Base-by-base conservation (phyloP, 2,888 invertebrate genomes). In the Germaria angustata region DNA sequence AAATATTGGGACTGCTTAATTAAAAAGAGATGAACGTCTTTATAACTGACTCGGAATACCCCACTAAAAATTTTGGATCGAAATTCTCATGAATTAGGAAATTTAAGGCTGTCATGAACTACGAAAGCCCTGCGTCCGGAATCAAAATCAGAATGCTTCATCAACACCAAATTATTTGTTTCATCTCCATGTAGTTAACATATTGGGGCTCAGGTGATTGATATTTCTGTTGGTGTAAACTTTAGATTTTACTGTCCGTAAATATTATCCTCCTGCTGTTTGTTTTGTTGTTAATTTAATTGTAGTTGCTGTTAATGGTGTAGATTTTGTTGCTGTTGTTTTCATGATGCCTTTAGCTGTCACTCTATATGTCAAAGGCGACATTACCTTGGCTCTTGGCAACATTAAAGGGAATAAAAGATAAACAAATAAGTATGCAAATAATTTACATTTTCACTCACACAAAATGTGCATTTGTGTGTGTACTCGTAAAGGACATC, bases 371-470 rank as follows among this genome's bases (percentile, higher is more conserved):
- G 82, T 76, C 82, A 75, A 76, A 75, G 66, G 72, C 75, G 79
- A 76, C 82, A 82, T 72, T 76, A 76, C 79, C 75, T 82, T 82
- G 79, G 69, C 82, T 79, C 82, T 75, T 82, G 79, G 75, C 69
- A 79, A 79, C 79, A 78, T 76, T 79, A 76, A 82, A 75, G 65
- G 69, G 75, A 82, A 79, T 82, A 61, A 65, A 69, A 75, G 59
- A 79, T 79, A 65, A 71, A 75, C 75, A 79, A 79, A 78, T 55
- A 32, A 15, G 13, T 34, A 61, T 32, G 39, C 46, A 55, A n/a
- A 39, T 41, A 59, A 59, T 59, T 59, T 59, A 59, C 59, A 55
- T 53, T 36, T n/a, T 13, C 46, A 46, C n/a, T 44, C n/a, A 51
- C 22, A 24, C n/a, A 24, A 1, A 17, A 4, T 24, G 49, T 13